These are phyloP conservation scores for Andricus grossulariae DNA, from an alignment of 1,140 invertebrate species.

Conservation along the genomic window DNA sequence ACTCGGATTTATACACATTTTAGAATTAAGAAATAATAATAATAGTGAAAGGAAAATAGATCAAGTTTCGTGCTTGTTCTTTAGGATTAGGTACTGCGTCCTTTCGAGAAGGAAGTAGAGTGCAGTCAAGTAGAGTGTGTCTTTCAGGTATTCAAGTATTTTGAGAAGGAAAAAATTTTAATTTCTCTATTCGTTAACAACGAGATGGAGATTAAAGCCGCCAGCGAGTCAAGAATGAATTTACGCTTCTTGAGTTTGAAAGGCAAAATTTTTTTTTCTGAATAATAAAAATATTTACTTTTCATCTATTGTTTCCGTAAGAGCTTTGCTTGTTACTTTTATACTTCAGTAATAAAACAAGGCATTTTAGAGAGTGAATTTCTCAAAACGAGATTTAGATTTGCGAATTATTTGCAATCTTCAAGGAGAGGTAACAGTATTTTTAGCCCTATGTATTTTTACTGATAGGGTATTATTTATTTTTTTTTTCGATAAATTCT, in stretches of 20 bases:
- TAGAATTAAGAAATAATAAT: not conserved
- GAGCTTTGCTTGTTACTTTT: not conserved
- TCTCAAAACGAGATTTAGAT: too few species aligned
- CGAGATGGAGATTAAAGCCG: not conserved
- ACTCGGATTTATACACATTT: not conserved
- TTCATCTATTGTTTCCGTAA: not conserved
- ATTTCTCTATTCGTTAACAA: not conserved
- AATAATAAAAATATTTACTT: not conserved
- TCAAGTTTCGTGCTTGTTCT: not conserved
- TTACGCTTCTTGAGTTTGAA: slow-evolving; percentile 7
- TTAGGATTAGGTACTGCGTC: not conserved
- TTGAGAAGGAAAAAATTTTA: not conserved
- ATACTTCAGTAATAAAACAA: not conserved
- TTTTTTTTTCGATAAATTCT: too few species aligned
- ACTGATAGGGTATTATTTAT: too few species aligned
- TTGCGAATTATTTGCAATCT: too few species aligned
- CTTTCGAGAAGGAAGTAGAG: not conserved
- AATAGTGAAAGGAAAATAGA: not conserved
- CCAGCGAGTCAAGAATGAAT: not conserved
- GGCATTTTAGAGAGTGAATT: too few species aligned
- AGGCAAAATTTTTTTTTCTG: not conserved
- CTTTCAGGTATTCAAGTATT: not conserved
- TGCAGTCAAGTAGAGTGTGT: not conserved
- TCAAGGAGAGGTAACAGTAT: not conserved
- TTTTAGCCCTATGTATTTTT: not conserved